Percentiles rank a stretch among this genome's conserved stretches.
These are phyloP conservation scores for zebrafish (Danio rerio) DNA, from an alignment of 2,113 vertebrate species.

Conservation along the genomic window GRCz12tu NC_133185.1:1411501-1412000, in stretches of 20 bases:
- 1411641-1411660: too few species aligned
- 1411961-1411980: conserved; percentile 81
- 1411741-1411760: conserved; percentile 21
- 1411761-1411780: neutral
- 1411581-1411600: too few species aligned
- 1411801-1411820: neutral
- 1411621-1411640: too few species aligned
- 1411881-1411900: conserved; percentile 76
- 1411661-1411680: too few species aligned
- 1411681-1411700: too few species aligned
- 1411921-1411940: conserved; percentile 72
- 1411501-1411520: too few species aligned
- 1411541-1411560: too few species aligned
- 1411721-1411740: neutral
- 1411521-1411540: too few species aligned
- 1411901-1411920: conserved; percentile 75
- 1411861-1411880: conserved; percentile 73
- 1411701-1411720: neutral
- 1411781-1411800: conserved; percentile 38
- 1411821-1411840: conserved; percentile 60
- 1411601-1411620: too few species aligned
- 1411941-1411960: conserved; percentile 78
- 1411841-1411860: conserved; percentile 73
- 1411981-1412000: conserved; percentile 75
- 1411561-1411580: too few species aligned